These are phyloP conservation scores for Drosophila formosana DNA, from an alignment of 2,888 invertebrate species.

Conservation along the genomic window DNA sequence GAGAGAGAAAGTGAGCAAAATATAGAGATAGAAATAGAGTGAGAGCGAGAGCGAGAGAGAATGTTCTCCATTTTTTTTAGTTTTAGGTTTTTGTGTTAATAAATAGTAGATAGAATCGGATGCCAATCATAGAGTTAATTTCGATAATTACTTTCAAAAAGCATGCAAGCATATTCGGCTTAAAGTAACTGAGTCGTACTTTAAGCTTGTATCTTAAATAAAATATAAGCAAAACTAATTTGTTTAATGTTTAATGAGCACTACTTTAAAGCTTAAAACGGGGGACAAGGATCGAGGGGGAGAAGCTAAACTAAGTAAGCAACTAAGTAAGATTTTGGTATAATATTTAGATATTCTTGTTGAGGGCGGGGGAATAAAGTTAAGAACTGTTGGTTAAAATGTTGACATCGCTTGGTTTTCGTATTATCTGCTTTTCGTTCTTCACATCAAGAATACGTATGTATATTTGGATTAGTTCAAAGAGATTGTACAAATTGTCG, in stretches of 20 bases:
- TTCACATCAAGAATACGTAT: constrained; percentile 28
- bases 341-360: constrained; percentile 36
- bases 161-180: constrained; percentile 53
- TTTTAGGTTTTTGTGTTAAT: constrained; percentile 22
- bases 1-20: constrained; percentile 18
- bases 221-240: constrained; percentile 68
- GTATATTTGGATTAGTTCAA: constrained; percentile 28
- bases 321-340: constrained; percentile 45
- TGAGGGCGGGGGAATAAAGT: constrained; percentile 33
- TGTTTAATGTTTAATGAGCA: constrained; percentile 61
- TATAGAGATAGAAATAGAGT: constrained; percentile 4
- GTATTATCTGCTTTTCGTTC: constrained; percentile 28
- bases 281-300: neutral
- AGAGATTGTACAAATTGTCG: constrained; percentile 58
- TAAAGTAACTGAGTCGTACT: constrained; percentile 29
- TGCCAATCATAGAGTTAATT: constrained; percentile 17
- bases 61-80: constrained; percentile 10
- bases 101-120: constrained; percentile 32
- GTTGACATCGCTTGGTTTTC: constrained; percentile 85
- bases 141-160: constrained; percentile 40
- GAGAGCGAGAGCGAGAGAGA: neutral
- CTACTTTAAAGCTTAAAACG: constrained; percentile 56
- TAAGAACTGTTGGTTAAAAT: constrained; percentile 82
- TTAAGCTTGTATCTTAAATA: constrained; percentile 51
- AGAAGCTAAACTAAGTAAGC: constrained; percentile 31